Conservation (phyloP, 2,888 invertebrate genomes). For the Tachina lurida region DNA sequence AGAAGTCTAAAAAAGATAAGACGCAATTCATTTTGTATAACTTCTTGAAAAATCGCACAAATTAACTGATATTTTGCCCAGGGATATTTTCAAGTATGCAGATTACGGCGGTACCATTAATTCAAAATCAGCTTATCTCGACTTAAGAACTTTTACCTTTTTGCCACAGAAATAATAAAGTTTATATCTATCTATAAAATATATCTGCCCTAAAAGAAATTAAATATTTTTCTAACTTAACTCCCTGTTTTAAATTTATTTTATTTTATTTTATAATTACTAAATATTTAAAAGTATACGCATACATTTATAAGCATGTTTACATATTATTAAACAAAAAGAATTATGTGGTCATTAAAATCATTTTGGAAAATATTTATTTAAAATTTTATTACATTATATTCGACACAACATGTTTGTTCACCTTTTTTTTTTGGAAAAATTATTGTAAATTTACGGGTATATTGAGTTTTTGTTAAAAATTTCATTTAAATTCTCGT, state of each 20-base stretch:
- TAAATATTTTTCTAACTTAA: not conserved
- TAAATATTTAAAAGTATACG: not conserved
- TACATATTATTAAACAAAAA: not conserved
- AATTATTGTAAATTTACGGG: conserved; percentile 31
- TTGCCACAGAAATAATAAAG: too few species aligned
- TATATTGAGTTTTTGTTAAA: conserved; percentile 47
- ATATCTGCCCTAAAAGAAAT: too few species aligned
- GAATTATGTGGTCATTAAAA: conserved; percentile 50
- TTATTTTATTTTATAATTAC: conserved; percentile 31
- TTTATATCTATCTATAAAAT: too few species aligned
- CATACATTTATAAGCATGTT: not conserved
- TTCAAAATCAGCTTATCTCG: too few species aligned
- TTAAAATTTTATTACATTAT: conserved; percentile 47
- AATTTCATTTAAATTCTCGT: conserved; percentile 47
- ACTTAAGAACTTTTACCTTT: too few species aligned
- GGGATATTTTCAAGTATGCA: too few species aligned
- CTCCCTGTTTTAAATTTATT: not conserved
- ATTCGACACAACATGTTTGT: conserved; percentile 14
- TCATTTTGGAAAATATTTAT: conserved; percentile 35
- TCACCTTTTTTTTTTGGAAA: conserved; percentile 2
- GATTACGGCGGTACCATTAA: too few species aligned
- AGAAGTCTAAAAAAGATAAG: too few species aligned
- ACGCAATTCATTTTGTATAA: too few species aligned
- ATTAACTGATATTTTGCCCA: too few species aligned
- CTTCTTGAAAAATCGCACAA: too few species aligned